Percentiles rank a stretch among this genome's conserved stretches.
Evolutionary conservation across 2,888 invertebrate species (phyloP).

Genomic region (Alcis repandata): DNA sequence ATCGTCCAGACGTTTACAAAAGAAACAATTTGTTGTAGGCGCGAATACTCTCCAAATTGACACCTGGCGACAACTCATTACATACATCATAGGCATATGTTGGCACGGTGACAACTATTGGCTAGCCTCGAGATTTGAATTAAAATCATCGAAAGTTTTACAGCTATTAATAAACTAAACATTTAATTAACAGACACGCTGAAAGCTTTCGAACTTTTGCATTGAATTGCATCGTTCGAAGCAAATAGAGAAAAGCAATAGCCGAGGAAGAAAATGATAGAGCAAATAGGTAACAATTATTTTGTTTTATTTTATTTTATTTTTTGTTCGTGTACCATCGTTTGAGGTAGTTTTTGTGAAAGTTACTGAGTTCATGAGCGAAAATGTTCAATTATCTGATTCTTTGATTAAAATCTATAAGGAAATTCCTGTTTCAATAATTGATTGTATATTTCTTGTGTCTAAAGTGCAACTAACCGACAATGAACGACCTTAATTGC

Average conservation of each 20-base stretch:
- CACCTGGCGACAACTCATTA: slow-evolving; percentile 33
- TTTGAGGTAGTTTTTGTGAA: not conserved
- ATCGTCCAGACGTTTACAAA: slow-evolving; percentile 36
- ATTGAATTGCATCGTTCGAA: no score
- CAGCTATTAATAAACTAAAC: not conserved
- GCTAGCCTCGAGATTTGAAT: not conserved
- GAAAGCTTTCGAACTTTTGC: not conserved
- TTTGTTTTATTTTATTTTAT: no score
- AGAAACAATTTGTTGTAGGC: slow-evolving; percentile 39
- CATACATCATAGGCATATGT: slow-evolving; percentile 9
- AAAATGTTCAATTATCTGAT: not conserved
- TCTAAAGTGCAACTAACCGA: not conserved
- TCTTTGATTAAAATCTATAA: not conserved
- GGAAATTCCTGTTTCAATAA: not conserved
- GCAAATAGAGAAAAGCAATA: not conserved
- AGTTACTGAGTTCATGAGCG: not conserved
- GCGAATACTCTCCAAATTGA: slow-evolving; percentile 39
- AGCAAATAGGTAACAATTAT: no score
- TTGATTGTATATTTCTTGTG: not conserved
- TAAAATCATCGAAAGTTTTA: not conserved
- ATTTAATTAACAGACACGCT: not conserved
- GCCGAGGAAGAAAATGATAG: not conserved
- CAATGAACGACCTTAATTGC: not conserved
- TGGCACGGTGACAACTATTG: slow-evolving; percentile 5
- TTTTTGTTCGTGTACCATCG: no score